Evolutionary conservation across 1,140 invertebrate species (phyloP).

Genomic region (Aphelenchoides fujianensis): DNA sequence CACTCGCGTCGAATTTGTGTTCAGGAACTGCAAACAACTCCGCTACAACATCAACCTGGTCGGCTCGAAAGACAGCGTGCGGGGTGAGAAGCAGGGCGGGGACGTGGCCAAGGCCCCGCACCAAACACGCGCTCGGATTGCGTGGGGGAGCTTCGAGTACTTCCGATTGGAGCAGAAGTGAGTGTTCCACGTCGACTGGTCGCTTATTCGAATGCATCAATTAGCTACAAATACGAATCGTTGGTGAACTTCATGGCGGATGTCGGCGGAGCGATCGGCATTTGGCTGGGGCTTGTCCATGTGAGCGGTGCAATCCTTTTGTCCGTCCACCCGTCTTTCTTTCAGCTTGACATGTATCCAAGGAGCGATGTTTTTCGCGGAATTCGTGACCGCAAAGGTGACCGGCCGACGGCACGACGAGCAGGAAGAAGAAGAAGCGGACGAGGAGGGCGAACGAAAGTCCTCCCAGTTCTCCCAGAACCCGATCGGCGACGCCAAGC

Average conservation of each 20-base stretch:
- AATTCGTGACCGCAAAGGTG: not conserved
- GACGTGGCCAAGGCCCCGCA: conserved; percentile 25
- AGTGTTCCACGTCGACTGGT: conserved; percentile 48
- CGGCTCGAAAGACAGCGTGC: conserved; percentile 41
- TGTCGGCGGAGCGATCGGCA: conserved; percentile 50
- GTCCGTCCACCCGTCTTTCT: too few species aligned
- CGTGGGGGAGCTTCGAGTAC: conserved; percentile 61
- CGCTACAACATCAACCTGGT: conserved; percentile 52
- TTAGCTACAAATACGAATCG: not conserved
- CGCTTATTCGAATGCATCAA: too few species aligned
- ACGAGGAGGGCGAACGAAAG: not conserved
- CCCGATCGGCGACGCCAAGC: not conserved
- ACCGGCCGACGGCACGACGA: not conserved
- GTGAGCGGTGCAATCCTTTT: too few species aligned
- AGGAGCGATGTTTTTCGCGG: not conserved
- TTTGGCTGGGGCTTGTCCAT: conserved; percentile 49
- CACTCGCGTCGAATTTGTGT: too few species aligned
- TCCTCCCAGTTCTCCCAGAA: conserved; percentile 6
- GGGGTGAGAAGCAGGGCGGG: not conserved
- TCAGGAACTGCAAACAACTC: conserved; percentile 56
- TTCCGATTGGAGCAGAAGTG: conserved; percentile 57
- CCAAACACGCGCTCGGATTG: conserved; percentile 49
- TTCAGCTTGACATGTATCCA: conserved; percentile 49
- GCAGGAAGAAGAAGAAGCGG: not conserved
- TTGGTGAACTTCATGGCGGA: conserved; percentile 40